Conservation (phyloP, 1,140 invertebrate genomes). For the Polyergus mexicanus region DNA sequence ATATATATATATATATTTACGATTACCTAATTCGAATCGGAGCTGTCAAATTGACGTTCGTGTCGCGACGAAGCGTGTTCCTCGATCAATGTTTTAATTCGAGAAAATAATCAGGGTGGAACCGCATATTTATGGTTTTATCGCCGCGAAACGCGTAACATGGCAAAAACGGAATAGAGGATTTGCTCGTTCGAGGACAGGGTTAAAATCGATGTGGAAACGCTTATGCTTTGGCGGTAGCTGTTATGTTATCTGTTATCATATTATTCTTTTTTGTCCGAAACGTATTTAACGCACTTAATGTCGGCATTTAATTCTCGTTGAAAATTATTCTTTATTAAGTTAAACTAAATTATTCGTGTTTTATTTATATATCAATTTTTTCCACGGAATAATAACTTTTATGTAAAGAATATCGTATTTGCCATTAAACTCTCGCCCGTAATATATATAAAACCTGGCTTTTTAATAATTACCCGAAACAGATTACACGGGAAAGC, state of each 20-base stretch:
- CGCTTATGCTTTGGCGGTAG: background rate
- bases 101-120: slow-evolving; percentile 24
- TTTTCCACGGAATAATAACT: background rate
- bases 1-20: background rate
- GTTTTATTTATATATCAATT: background rate
- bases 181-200: background rate
- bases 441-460: background rate
- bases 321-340: background rate
- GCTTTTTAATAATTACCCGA: slow-evolving; percentile 39
- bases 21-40: slow-evolving; percentile 10
- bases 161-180: slow-evolving; percentile 13
- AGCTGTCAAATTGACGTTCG: slow-evolving; percentile 18
- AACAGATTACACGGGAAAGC: slow-evolving; percentile 44
- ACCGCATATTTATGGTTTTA: slow-evolving; percentile 25
- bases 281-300: background rate
- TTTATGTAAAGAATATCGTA: background rate
- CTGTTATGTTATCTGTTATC: background rate
- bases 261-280: background rate
- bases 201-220: slow-evolving; percentile 34
- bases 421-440: slow-evolving; percentile 40
- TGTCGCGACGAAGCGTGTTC: background rate
- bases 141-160: background rate
- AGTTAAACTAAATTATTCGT: background rate
- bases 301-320: background rate
- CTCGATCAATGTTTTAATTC: slow-evolving; percentile 52